Evolutionary conservation across 2,113 vertebrate species (phyloP).

Genomic region (Columba janthina): DNA sequence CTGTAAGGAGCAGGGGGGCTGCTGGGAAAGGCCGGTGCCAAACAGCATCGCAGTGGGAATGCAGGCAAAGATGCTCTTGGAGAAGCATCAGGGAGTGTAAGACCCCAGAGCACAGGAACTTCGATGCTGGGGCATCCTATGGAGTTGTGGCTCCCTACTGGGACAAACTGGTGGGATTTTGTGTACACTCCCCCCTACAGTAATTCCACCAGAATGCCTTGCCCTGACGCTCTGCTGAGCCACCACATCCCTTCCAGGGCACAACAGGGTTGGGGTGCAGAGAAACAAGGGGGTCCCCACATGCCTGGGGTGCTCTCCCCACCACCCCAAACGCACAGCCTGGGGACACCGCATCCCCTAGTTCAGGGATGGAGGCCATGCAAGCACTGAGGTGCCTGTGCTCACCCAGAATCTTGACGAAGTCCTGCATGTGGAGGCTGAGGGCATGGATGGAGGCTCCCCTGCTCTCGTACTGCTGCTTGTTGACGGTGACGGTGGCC

Average conservation of each 20-base stretch:
- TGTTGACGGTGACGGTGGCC: conserved; percentile 91
- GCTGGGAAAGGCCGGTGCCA: not conserved
- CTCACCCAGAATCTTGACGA: conserved; percentile 93
- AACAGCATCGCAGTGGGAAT: accelerated
- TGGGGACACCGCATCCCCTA: too few relatives aligned
- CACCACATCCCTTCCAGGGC: not conserved
- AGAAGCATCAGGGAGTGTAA: not conserved
- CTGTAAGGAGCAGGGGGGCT: conserved; percentile 61
- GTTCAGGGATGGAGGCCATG: not conserved
- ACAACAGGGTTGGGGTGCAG: not conserved
- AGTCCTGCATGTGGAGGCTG: conserved; percentile 97
- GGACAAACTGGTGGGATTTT: not conserved
- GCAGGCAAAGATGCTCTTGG: not conserved
- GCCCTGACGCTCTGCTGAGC: not conserved
- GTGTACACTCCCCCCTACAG: accelerated
- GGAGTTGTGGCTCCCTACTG: not conserved
- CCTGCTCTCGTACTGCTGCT: conserved; percentile 92
- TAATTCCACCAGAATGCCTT: not conserved
- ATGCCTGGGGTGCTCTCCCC: accelerated
- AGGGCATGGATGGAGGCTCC: conserved; percentile 93
- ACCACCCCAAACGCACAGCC: accelerated
- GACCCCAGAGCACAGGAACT: too few relatives aligned
- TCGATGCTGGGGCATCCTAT: accelerated
- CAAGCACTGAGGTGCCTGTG: accelerated
- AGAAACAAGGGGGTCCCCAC: accelerated